Base-by-base conservation (phyloP, 2,113 vertebrate genomes). In the Proteles cristata region DNA sequence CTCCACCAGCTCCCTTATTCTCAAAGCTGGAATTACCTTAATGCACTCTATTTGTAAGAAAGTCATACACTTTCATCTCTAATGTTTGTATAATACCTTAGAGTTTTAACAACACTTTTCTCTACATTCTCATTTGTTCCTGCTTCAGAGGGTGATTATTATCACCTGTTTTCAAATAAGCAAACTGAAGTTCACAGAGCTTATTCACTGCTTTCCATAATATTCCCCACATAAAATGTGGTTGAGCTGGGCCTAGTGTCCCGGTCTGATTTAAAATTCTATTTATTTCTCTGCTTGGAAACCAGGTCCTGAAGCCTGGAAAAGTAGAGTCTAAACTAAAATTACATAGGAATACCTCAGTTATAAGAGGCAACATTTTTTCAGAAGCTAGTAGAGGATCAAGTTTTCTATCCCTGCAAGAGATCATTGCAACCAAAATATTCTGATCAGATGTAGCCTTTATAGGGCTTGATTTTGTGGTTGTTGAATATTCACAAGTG, bases 401-500 rank as follows among this genome's bases (percentile, higher is more conserved):
- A 80, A 58, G 11, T 61, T 84, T 90, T 90, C 81, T 90, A 14
- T 81, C 8, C 61, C 15, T 50, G 53, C 43, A 76, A 89, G 55
- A 84, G 9, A 90, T 55, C 77, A 93, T 58, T 94, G 21, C 23
- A 80, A 65, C 73, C 12, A 74, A 93, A 88, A 35, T 89, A 93
- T 87, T 92, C 73, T 58, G 39, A 66, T 94, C 77, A 94, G 66
- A 55, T 39, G 14, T 63, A 69, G 4, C 35, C 11, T 80, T 96
- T 76, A 10, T 2, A 53, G 69, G 43, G 50, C 93, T 90, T 95
- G 85, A 86, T 81, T 90, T 45, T 95, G 73, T 71, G 26, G 26
- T 58, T 91, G 82, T 68, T 65, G 74, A 96, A 58, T 94, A 95
- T 58, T 94, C 82, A 73, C 43, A 77, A 90, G 66, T 50, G 1